phyloP scores from a whole-genome alignment of 2,888 invertebrate genomes.

The Dynastes grantii region DNA sequence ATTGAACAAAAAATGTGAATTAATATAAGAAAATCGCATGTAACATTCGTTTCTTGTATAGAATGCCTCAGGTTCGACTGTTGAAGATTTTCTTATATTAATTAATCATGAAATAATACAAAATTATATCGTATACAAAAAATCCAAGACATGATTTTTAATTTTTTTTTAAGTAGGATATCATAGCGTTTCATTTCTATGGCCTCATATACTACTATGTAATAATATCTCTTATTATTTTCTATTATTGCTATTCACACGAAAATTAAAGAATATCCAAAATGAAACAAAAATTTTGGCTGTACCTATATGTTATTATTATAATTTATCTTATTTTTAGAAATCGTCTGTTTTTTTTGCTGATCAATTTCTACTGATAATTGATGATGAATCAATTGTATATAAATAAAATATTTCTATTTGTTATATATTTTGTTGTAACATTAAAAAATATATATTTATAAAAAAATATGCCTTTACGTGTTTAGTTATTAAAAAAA shows the following conservation, averaged over 20 bases:
- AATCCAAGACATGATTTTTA: not conserved
- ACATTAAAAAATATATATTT: slow-evolving; percentile 61
- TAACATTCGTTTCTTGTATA: not conserved
- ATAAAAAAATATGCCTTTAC: slow-evolving; percentile 55
- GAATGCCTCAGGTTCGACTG: slow-evolving; percentile 22
- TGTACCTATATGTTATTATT: slow-evolving; percentile 30
- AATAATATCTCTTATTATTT: not conserved
- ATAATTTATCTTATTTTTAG: slow-evolving; percentile 23
- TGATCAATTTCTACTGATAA: slow-evolving; percentile 24
- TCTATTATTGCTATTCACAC: not conserved
- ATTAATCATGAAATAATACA: not conserved
- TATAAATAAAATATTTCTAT: slow-evolving; percentile 62
- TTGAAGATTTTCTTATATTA: slow-evolving; percentile 24
- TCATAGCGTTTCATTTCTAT: slow-evolving; percentile 7
- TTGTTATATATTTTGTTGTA: slow-evolving; percentile 63
- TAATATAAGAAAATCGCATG: slow-evolving; percentile 20
- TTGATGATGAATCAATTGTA: slow-evolving; percentile 55
- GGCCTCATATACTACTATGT: slow-evolving; percentile 1
- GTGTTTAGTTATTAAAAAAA: slow-evolving; percentile 44
- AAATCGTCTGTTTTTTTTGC: not conserved
- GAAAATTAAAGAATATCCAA: slow-evolving; percentile 3
- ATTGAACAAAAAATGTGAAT: not conserved
- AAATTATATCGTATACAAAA: slow-evolving; percentile 9
- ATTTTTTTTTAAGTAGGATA: slow-evolving; percentile 18
- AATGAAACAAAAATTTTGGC: slow-evolving; percentile 26